These are phyloP conservation scores for Paratrypauchen microcephalus DNA, from an alignment of 2,797 vertebrate species.

Conservation along the genomic window DNA sequence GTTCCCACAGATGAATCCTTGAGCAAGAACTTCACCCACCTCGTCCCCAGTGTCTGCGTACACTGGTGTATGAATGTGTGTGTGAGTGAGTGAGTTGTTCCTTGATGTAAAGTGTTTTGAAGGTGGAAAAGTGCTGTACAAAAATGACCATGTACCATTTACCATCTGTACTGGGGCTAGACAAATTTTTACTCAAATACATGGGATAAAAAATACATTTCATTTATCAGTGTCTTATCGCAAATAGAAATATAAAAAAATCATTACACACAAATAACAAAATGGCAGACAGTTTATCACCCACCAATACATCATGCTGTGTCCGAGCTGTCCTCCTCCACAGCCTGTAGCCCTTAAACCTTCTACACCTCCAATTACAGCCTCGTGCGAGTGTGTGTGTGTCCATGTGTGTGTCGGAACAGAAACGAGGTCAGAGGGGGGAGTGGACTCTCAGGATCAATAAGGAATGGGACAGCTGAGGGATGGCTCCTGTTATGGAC, in stretches of 20 bases:
- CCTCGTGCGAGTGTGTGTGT: slow-evolving; percentile 13
- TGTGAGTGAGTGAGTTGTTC: no score
- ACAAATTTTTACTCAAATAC: no score
- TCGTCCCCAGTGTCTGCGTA: no score
- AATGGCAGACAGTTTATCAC: background rate
- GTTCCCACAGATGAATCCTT: no score
- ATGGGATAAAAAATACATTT: no score
- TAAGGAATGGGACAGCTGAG: slow-evolving; percentile 44
- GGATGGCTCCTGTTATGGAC: slow-evolving; percentile 60
- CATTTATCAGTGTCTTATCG: no score
- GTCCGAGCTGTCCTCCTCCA: slow-evolving; percentile 37
- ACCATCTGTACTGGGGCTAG: no score
- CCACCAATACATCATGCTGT: slow-evolving; percentile 18
- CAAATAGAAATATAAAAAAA: background rate
- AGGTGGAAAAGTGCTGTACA: no score
- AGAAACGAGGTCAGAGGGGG: slow-evolving; percentile 37
- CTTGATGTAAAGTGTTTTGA: no score
- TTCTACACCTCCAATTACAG: slow-evolving; percentile 40
- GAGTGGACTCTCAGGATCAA: slow-evolving; percentile 57
- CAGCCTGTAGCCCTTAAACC: slow-evolving; percentile 8
- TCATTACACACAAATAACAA: background rate
- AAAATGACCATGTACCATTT: no score
- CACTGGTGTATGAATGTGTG: no score
- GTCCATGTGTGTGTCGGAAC: background rate
- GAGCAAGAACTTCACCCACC: no score